These are phyloP conservation scores for Nicator chloris DNA, from an alignment of 2,113 vertebrate genomes.

Conservation along the genomic window DNA sequence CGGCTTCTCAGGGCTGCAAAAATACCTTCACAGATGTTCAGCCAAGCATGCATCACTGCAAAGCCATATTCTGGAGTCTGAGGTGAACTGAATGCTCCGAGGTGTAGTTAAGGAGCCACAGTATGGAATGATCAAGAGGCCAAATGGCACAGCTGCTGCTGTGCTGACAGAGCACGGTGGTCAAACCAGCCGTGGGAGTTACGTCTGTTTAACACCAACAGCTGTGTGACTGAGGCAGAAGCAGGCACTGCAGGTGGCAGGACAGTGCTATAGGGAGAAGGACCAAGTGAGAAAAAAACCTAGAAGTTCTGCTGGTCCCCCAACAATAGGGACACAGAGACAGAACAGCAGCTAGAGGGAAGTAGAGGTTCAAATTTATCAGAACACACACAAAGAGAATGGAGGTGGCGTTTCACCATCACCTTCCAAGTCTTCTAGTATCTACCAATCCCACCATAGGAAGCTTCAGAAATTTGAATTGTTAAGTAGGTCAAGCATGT, in stretches of 20 bases:
- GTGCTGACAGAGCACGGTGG: accelerated
- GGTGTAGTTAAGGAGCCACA: not conserved
- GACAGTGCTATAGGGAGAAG: not conserved
- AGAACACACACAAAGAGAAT: not conserved
- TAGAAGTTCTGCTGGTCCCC: not conserved
- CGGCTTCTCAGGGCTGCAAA: not conserved
- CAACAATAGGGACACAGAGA: not conserved
- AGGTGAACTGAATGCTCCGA: not conserved
- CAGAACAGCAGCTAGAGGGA: constrained; percentile 47
- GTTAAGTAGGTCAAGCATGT: not conserved
- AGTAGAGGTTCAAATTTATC: constrained; percentile 48
- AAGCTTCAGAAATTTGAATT: not conserved
- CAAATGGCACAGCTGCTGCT: not conserved
- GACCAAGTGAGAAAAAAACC: not conserved
- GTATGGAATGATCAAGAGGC: not conserved
- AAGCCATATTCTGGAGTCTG: not conserved
- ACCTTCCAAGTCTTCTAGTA: not conserved
- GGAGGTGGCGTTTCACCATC: not conserved
- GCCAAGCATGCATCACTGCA: not conserved
- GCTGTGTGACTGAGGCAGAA: not conserved
- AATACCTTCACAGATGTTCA: not conserved
- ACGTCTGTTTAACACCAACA: not conserved
- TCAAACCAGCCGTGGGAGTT: not conserved
- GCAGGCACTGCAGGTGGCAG: not conserved
- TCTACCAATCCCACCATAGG: not conserved